Conservation (phyloP, 2,113 vertebrate genomes). For the Corynorhinus townsendii region DNA sequence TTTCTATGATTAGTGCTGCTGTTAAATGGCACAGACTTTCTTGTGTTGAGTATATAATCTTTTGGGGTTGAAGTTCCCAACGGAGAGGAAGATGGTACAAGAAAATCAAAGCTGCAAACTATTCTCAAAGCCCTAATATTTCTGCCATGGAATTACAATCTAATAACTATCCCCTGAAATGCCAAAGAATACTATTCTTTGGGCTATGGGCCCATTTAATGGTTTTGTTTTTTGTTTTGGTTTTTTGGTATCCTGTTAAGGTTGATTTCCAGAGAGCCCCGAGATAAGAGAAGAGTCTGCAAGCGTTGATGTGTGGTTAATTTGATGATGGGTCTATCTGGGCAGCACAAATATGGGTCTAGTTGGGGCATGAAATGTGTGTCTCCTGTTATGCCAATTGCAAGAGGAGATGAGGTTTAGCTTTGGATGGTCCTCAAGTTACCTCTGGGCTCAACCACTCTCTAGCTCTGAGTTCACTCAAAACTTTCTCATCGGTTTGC, state of each 20-base stretch:
- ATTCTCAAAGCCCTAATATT: not conserved
- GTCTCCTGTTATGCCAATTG: not conserved
- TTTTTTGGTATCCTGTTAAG: not conserved
- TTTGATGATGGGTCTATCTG: not conserved
- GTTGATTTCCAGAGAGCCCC: not conserved
- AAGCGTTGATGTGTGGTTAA: not conserved
- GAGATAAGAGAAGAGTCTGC: not conserved
- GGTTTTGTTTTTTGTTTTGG: not conserved
- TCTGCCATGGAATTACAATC: not conserved
- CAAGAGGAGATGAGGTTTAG: not conserved
- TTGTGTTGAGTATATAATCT: too few species aligned
- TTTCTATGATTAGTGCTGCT: not conserved
- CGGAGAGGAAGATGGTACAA: too few species aligned
- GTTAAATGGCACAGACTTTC: not conserved
- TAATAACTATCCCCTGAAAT: not conserved
- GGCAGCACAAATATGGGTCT: not conserved
- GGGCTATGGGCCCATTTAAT: not conserved
- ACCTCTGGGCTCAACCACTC: not conserved
- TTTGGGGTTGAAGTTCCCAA: too few species aligned
- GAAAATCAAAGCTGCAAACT: too few species aligned
- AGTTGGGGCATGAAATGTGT: not conserved
- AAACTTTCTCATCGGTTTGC: not conserved
- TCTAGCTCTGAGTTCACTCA: not conserved
- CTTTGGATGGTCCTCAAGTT: not conserved
- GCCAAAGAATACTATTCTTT: not conserved